These are phyloP conservation scores for Ophraella communa DNA, from an alignment of 2,888 invertebrate genomes.

Conservation along the genomic window DNA sequence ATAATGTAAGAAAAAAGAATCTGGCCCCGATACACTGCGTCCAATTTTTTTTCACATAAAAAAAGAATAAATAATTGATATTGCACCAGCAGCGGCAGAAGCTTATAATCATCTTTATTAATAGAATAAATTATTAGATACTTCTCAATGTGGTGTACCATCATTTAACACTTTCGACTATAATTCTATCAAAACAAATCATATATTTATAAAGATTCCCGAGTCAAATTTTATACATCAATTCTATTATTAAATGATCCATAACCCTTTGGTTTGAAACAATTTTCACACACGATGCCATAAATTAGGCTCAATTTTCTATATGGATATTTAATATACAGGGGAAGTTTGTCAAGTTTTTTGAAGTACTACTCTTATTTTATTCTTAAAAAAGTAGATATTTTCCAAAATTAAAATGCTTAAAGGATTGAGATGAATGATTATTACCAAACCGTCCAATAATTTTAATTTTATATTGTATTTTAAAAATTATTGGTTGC, in stretches of 20 bases:
- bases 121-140: background rate
- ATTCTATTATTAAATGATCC: conserved; percentile 14
- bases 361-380: background rate
- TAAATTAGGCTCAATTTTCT: conserved; percentile 23
- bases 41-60: background rate
- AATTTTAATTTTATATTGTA: too few species aligned
- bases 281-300: conserved; percentile 18
- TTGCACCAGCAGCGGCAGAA: background rate
- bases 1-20: too few species aligned
- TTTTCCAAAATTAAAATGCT: too few species aligned
- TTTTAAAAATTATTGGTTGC: too few species aligned
- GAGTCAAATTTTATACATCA: conserved; percentile 4
- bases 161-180: conserved; percentile 2
- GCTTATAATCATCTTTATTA: background rate
- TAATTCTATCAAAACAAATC: conserved; percentile 20
- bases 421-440: too few species aligned
- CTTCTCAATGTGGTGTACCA: background rate
- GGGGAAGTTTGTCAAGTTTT: background rate
- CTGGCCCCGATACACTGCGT: too few species aligned
- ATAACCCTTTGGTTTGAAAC: conserved; percentile 24
- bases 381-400: too few species aligned
- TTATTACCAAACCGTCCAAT: too few species aligned
- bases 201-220: conserved; percentile 11
- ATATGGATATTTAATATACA: conserved; percentile 2
- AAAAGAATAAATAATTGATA: background rate